Conservation (phyloP, 2,113 vertebrate species). For the Tupaia tana region DNA sequence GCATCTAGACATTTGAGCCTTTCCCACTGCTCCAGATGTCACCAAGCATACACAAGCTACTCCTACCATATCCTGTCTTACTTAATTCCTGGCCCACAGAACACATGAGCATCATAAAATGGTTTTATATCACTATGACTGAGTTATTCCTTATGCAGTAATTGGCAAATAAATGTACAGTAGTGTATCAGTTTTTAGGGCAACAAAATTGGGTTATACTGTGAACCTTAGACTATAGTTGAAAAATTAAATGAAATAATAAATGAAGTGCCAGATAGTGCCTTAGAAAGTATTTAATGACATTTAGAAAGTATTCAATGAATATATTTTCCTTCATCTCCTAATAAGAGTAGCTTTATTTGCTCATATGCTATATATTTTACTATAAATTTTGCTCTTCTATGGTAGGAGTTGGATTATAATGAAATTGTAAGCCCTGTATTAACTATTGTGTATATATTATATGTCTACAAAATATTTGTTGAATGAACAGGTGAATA, state of each 20-base stretch:
- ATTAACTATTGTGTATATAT: neutral
- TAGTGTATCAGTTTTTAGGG: neutral
- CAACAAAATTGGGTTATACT: neutral
- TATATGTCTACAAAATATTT: neutral
- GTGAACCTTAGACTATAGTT: neutral
- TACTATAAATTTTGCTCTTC: constrained; percentile 5
- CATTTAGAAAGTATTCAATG: constrained; percentile 47
- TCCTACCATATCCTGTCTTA: neutral
- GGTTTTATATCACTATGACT: neutral
- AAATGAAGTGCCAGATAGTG: neutral
- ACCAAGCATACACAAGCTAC: neutral
- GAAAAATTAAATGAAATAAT: constrained; percentile 21
- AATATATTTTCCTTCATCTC: neutral
- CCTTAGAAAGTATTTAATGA: constrained; percentile 29
- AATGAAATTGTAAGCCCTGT: neutral
- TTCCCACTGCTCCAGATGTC: neutral
- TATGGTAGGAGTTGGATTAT: neutral
- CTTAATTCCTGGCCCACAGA: neutral
- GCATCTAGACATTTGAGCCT: neutral
- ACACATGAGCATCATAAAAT: neutral
- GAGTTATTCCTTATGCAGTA: neutral
- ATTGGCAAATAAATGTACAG: neutral
- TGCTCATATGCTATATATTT: neutral
- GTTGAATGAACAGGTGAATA: neutral
- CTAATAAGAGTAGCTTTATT: neutral